phyloP scores from a whole-genome alignment of 1,140 invertebrate genomes.

The Aethina tumida region DNA sequence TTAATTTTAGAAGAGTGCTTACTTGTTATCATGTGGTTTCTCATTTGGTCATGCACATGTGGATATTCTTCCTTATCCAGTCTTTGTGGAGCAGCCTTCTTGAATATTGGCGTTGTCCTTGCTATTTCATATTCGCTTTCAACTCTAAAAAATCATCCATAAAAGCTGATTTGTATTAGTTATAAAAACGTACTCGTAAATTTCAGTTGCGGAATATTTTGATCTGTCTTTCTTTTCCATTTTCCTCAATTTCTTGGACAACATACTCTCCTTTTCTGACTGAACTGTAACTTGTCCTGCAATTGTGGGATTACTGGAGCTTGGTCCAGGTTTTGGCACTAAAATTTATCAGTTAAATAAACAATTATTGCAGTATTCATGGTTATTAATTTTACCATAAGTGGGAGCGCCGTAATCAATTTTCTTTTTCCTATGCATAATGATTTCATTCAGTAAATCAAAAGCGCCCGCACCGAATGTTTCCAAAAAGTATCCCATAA shows the following conservation, averaged over 20 bases:
- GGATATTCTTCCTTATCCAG: slow-evolving; percentile 23
- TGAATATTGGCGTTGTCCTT: slow-evolving; percentile 21
- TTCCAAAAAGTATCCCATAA: slow-evolving; percentile 84
- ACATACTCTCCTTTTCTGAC: slow-evolving; percentile 71
- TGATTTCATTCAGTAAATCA: slow-evolving; percentile 69
- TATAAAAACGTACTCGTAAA: slow-evolving; percentile 15
- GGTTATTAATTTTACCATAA: slow-evolving; percentile 14
- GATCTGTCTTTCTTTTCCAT: slow-evolving; percentile 67
- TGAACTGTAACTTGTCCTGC: slow-evolving; percentile 57
- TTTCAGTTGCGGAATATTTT: slow-evolving; percentile 18
- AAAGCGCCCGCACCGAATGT: slow-evolving; percentile 80
- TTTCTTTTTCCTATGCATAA: slow-evolving; percentile 56
- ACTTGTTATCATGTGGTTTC: slow-evolving; percentile 22
- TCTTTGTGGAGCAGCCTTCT: slow-evolving; percentile 9
- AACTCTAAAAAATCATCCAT: slow-evolving; percentile 9
- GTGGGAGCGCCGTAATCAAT: slow-evolving; percentile 19
- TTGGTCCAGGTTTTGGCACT: slow-evolving; percentile 7
- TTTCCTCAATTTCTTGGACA: slow-evolving; percentile 75
- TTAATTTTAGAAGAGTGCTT: slow-evolving; percentile 8
- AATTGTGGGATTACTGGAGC: slow-evolving; percentile 15
- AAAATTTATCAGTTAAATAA: slow-evolving; percentile 7
- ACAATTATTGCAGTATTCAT: slow-evolving; percentile 1
- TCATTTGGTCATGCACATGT: slow-evolving; percentile 25
- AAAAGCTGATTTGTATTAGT: slow-evolving; percentile 14
- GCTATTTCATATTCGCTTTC: slow-evolving; percentile 21